These are phyloP conservation scores for Cataglyphis hispanica DNA, from an alignment of 1,140 invertebrate species.

Conservation along the genomic window DNA sequence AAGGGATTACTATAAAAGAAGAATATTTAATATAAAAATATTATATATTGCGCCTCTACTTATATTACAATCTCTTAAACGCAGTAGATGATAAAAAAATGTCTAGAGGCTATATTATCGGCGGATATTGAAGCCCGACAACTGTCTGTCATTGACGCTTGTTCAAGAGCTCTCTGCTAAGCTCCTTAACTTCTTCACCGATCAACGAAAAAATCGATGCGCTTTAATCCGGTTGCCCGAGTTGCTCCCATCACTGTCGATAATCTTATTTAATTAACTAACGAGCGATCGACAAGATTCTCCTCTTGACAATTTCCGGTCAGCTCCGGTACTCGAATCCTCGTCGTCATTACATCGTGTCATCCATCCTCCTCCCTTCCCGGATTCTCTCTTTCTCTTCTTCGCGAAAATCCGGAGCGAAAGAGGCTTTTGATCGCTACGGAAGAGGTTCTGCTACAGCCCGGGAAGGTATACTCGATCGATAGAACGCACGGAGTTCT, in stretches of 20 bases:
- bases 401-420: slow-evolving; percentile 37
- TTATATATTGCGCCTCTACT: background rate
- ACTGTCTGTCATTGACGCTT: slow-evolving; percentile 13
- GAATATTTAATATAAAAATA: background rate
- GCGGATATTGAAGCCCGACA: slow-evolving; percentile 17
- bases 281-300: slow-evolving; percentile 33
- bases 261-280: slow-evolving; percentile 41
- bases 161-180: background rate
- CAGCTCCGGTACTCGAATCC: background rate
- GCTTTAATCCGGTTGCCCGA: background rate
- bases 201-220: slow-evolving; percentile 20
- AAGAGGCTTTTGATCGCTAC: slow-evolving; percentile 48
- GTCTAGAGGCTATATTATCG: background rate
- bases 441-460: slow-evolving; percentile 29
- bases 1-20: background rate
- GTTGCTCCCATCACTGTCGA: background rate
- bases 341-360: background rate
- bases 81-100: background rate
- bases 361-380: background rate
- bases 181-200: slow-evolving; percentile 24
- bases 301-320: slow-evolving; percentile 38
- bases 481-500: slow-evolving; percentile 75
- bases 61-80: background rate
- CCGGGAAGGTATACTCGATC: slow-evolving; percentile 68
- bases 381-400: background rate